phyloP scores from a whole-genome alignment of 1,140 invertebrate species.

The Bombus ignitus region DNA sequence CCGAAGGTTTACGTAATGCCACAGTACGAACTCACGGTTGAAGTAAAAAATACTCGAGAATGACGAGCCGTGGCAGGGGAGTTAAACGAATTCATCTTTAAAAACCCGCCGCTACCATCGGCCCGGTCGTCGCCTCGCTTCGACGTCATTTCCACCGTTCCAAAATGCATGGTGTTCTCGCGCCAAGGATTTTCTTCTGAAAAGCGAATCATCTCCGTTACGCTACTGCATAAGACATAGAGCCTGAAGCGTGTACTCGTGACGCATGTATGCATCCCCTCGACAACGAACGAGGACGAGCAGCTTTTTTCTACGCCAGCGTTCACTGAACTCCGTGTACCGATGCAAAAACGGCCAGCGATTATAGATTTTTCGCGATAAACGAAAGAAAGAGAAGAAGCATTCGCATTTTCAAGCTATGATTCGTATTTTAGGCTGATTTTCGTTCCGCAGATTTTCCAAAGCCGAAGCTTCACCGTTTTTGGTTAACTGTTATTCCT shows the following conservation, averaged over 20 bases:
- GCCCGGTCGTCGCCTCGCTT: too few species aligned
- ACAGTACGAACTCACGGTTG: neutral
- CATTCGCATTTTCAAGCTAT: too few species aligned
- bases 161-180: neutral
- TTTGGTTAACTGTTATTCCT: too few species aligned
- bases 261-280: constrained; percentile 20
- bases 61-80: neutral
- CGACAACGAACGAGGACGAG: constrained; percentile 1
- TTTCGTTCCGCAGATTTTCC: too few species aligned
- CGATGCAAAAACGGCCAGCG: neutral
- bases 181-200: constrained; percentile 24
- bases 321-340: neutral
- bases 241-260: neutral
- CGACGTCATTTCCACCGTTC: neutral
- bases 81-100: constrained; percentile 31
- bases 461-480: too few species aligned
- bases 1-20: neutral
- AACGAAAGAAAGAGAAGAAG: neutral
- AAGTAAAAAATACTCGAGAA: constrained; percentile 9
- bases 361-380: neutral
- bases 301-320: neutral
- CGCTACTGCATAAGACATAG: constrained; percentile 40
- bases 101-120: neutral
- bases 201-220: constrained; percentile 8
- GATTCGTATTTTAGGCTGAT: too few species aligned